Evolutionary conservation across 2,113 vertebrate species (phyloP), one percentile per base, ranked within the genome.

Genomic region (Austrofundulus limnaeus): DNA sequence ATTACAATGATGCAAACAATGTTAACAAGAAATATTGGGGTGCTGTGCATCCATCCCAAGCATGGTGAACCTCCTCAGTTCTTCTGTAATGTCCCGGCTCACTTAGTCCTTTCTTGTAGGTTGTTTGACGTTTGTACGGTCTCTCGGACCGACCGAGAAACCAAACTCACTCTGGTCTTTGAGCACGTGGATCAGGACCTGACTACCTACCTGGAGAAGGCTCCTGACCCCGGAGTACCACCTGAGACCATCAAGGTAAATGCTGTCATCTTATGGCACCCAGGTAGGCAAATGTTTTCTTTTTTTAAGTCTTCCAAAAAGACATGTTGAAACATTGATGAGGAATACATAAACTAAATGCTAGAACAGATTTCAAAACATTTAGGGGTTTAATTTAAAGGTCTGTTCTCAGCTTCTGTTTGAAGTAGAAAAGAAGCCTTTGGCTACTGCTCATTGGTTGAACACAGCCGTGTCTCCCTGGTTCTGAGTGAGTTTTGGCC

Each of bases 161-260:
- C 97, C 53, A 98, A 96, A 84, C 92, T 99, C 82, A 99, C 96
- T 0, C 90, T 99, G 88, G 97, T 99, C 65, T 99, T 99, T 86
- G 97, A 99, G 90, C 96, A 98, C 2, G 96, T 99, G 85, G 97
- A 99, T 90, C 97, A 99, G 93, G 97, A 99, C 88, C 92, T 99
- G 91, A 97, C 96, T 85, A 98, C 96, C 80, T 99, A 98, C 81
- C 90, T 99, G 93, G 95, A 98, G 90, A 99, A 98, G 92, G 96
- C 95, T 82, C 97, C 97, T 28, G 95, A 98, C 66, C 97, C 97
- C 25, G 97, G 97, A 70, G 95, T 99, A 41, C 97, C 97, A 52
- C 94, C 93, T 21, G 96, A 98, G 92, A 98, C 95, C 61, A 96
- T 99, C 87, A 99, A 98, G 97, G 97, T 98, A 88, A 83, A 10